A percentile compares a stretch with the other conserved stretches of the same genome.
Evolutionary conservation across 2,888 invertebrate species (phyloP).

Genomic region (Trissolcus japonicus): DNA sequence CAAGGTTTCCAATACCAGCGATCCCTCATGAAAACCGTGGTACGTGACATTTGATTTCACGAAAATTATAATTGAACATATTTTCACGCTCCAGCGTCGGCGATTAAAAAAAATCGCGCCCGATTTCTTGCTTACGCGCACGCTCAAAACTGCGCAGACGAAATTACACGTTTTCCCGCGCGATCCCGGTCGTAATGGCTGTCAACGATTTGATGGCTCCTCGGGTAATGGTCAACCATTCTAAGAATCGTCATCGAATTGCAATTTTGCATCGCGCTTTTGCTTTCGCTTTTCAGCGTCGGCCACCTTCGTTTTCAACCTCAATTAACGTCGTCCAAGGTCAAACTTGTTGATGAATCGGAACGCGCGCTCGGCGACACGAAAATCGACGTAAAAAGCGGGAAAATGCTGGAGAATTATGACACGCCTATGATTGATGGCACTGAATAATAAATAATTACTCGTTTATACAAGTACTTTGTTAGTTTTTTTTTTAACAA

Average conservation of each 20-base stretch:
- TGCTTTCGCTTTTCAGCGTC: constrained; percentile 56
- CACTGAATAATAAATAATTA: constrained; percentile 34
- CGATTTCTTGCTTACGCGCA: constrained; percentile 24
- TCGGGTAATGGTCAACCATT: constrained; percentile 35
- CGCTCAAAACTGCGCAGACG: neutral
- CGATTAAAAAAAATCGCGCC: constrained; percentile 24
- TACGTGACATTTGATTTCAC: constrained; percentile 1
- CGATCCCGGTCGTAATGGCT: constrained; percentile 13
- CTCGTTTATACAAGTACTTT: constrained; percentile 8
- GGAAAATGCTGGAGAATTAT: constrained; percentile 35
- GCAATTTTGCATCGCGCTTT: constrained; percentile 35
- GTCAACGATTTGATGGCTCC: constrained; percentile 18
- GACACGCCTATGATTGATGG: constrained; percentile 37
- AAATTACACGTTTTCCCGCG: constrained; percentile 24
- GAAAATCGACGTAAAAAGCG: constrained; percentile 6
- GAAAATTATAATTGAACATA: constrained; percentile 13
- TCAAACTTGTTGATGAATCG: constrained; percentile 56
- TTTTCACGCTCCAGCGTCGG: constrained; percentile 34
- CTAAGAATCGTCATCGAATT: constrained; percentile 40
- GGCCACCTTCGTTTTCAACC: constrained; percentile 52
- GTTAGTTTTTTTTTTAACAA: constrained; percentile 4
- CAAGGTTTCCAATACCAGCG: constrained; percentile 34
- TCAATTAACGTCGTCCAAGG: constrained; percentile 55
- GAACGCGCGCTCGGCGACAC: constrained; percentile 18
- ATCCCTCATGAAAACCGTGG: constrained; percentile 1